phyloP scores from a whole-genome alignment of 64 coral and sea anemone genomes.

The Astreopora myriophthalma region DNA sequence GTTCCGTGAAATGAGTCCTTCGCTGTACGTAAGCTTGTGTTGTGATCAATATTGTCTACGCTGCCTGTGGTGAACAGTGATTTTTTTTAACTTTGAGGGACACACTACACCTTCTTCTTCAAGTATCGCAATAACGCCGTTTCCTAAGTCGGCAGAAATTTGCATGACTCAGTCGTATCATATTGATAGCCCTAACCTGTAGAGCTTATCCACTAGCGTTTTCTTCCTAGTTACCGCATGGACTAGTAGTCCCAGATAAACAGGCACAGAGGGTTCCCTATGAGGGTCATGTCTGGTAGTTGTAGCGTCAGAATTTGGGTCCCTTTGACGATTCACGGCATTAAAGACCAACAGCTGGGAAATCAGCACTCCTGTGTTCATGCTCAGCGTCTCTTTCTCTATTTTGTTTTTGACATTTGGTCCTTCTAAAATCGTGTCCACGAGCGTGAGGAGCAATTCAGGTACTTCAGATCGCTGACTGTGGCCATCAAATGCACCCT shows the following conservation, averaged over 20 bases:
- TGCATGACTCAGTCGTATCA: not conserved
- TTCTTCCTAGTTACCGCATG: constrained; percentile 23
- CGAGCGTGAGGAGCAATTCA: not conserved
- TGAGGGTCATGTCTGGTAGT: no score
- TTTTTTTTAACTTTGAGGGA: constrained; percentile 2
- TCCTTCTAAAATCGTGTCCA: no score
- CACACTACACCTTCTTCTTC: constrained; percentile 17
- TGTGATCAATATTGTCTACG: no score
- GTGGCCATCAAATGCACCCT: not conserved
- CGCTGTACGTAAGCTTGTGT: no score
- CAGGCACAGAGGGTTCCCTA: not conserved
- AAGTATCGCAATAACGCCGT: not conserved
- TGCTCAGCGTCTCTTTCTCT: not conserved
- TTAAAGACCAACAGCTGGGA: constrained; percentile 21
- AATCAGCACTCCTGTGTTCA: not conserved
- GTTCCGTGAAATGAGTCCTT: no score
- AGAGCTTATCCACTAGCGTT: not conserved
- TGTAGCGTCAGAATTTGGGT: not conserved
- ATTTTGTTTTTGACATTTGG: no score
- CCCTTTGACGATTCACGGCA: not conserved
- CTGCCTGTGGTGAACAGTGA: no score
- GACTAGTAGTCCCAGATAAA: constrained; percentile 7
- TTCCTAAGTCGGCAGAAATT: constrained; percentile 19
- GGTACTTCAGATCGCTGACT: constrained; percentile 21
- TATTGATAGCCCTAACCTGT: not conserved